Percentiles rank a stretch among this genome's conserved stretches.
Evolutionary conservation across 2,888 invertebrate genomes (phyloP).

Genomic region (Diaphora mendica): DNA sequence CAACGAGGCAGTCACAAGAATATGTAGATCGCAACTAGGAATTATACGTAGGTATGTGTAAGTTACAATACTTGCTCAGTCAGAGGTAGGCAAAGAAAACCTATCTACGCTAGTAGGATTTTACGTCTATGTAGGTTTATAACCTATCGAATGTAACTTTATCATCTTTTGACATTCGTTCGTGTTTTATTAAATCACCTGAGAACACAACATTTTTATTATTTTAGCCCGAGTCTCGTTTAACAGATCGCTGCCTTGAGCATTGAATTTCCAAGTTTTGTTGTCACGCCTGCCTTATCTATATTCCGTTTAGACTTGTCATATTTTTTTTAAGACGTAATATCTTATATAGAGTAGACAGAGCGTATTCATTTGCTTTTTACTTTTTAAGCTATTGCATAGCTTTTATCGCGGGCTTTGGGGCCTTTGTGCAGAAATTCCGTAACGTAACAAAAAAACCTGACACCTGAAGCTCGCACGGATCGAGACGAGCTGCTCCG

Average conservation of each 20-base stretch:
- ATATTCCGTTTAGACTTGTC: neutral
- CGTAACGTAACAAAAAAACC: no score
- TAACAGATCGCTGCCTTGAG: slow-evolving; percentile 1
- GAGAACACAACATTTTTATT: neutral
- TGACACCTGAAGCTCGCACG: no score
- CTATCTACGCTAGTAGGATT: neutral
- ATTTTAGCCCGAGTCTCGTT: slow-evolving; percentile 4
- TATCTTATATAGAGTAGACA: neutral
- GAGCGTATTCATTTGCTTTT: neutral
- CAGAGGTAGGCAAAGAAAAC: neutral
- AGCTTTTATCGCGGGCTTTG: no score
- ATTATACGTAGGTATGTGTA: neutral
- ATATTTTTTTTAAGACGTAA: neutral
- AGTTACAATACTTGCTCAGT: neutral
- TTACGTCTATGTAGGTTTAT: neutral
- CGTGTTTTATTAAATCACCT: neutral
- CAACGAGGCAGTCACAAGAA: no score
- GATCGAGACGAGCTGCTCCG: no score
- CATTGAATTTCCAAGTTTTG: slow-evolving; percentile 2
- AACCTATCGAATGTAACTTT: neutral
- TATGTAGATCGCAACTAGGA: neutral
- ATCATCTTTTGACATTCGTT: neutral
- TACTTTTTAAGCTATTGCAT: no score
- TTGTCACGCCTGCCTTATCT: neutral
- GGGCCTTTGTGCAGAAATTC: no score